Evolutionary conservation across 1,140 invertebrate genomes (phyloP), one percentile per base, ranked within the genome.

Genomic region (Mercenaria mercenaria): DNA sequence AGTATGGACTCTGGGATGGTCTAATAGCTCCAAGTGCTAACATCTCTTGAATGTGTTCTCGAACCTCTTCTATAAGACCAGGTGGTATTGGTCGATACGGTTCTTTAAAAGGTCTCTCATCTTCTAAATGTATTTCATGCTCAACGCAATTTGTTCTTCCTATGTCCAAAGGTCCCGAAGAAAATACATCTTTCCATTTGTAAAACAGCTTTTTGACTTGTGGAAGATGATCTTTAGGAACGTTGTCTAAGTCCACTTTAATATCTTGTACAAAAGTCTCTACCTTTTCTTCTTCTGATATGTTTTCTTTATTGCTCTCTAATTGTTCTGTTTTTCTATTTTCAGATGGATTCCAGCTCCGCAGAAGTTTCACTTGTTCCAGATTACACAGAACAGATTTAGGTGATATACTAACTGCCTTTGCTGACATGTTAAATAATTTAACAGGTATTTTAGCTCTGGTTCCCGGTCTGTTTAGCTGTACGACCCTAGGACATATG

Each of bases 1-100:
- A 80, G 34, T 56, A 80, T 34, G 77, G 47, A 80, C 77, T 80
- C 32, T 80, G 23, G 1, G 50, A 52, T 56, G 37, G 37, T 34
- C 52, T 59, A 20, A 34, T 32, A 0, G 77, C 29, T 56, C 77
- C 43, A 1, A 59, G 2, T 37, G 10, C 77, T 26, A 56, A 56
- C 77, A 80, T 80, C 29, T 80, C 43, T 23, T 80, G 4, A 2
- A 80, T n/a, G 23, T 80, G 77, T 47, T 80, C 43, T 13, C 47
- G 8, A 8, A 56, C 77, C 56, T 80, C 43, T 37, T 52, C 77
- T 23, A 80, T 20, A 23, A 80, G 23, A 18, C 43, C 77, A 3
- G 18, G 72, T 43, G 72, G 72, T 43, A 76, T 43, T 2, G n/a
- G n/a, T n/a, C n/a, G 32, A 26, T 72, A 72, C 11, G 43, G 72